phyloP scores from a whole-genome alignment of 1,140 invertebrate genomes.

The Papilio helenus region DNA sequence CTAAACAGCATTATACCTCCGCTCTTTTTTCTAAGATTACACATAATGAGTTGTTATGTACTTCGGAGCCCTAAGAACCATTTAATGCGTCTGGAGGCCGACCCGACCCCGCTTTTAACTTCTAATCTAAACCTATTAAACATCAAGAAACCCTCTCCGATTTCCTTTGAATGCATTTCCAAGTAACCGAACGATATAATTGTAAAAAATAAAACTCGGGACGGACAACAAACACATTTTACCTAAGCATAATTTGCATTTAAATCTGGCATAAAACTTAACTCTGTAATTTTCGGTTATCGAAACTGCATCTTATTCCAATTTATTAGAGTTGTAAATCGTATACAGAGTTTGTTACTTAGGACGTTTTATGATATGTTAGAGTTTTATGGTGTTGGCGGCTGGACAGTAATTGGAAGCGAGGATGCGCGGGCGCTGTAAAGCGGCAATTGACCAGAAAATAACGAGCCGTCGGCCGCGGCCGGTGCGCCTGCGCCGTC shows the following conservation, averaged over 20 bases:
- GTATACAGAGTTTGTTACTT: slow-evolving; percentile 42
- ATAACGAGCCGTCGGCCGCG: slow-evolving; percentile 74
- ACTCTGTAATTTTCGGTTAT: slow-evolving; percentile 25
- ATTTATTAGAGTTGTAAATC: slow-evolving; percentile 41
- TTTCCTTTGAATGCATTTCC: slow-evolving; percentile 80
- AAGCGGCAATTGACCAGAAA: slow-evolving; percentile 82
- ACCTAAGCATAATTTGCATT: slow-evolving; percentile 81
- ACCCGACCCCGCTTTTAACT: slow-evolving; percentile 72
- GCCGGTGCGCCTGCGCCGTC: slow-evolving; percentile 33
- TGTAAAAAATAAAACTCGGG: slow-evolving; percentile 80
- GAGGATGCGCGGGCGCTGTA: slow-evolving; percentile 81
- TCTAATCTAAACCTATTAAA: slow-evolving; percentile 82
- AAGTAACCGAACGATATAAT: slow-evolving; percentile 80
- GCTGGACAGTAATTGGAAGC: slow-evolving; percentile 80
- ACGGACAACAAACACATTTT: slow-evolving; percentile 80
- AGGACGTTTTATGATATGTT: slow-evolving; percentile 45
- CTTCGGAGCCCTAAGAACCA: slow-evolving; percentile 55
- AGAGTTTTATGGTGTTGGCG: slow-evolving; percentile 78
- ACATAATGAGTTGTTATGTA: slow-evolving; percentile 17
- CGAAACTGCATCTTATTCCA: slow-evolving; percentile 36
- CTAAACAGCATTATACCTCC: neutral
- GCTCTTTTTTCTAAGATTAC: slow-evolving; percentile 5
- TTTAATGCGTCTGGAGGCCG: slow-evolving; percentile 60
- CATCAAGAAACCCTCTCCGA: slow-evolving; percentile 72
- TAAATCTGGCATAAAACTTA: slow-evolving; percentile 41